phyloP scores from a whole-genome alignment of 1,140 invertebrate species.

The Brachionus rubens region DNA sequence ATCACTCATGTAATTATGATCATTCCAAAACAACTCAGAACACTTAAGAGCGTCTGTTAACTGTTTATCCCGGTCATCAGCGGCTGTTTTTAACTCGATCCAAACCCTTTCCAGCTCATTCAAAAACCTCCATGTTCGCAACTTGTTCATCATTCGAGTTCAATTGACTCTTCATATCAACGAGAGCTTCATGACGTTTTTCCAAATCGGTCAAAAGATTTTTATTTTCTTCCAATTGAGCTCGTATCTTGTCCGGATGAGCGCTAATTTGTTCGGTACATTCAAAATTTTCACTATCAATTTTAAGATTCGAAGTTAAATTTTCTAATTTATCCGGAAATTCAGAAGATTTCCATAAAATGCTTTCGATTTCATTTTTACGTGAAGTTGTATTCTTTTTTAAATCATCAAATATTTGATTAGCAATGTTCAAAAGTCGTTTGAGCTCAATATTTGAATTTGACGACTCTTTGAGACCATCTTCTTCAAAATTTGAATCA shows the following conservation, averaged over 20 bases:
- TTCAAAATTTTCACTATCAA: constrained; percentile 82
- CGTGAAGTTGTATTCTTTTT: neutral
- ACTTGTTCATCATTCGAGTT: neutral
- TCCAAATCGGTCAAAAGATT: constrained; percentile 47
- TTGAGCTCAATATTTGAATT: neutral
- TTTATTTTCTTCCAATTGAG: constrained; percentile 90
- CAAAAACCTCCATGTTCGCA: neutral
- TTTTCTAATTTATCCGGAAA: constrained; percentile 93
- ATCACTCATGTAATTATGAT: constrained; percentile 47
- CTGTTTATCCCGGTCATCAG: neutral
- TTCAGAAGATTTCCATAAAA: constrained; percentile 54
- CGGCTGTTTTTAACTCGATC: neutral
- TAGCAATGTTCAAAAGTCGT: neutral
- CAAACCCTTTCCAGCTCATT: neutral
- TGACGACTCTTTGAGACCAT: neutral
- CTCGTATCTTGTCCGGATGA: constrained; percentile 84
- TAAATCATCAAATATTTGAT: neutral
- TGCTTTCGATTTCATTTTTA: neutral
- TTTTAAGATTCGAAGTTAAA: constrained; percentile 79
- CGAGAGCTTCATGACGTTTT: neutral
- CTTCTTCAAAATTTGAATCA: neutral
- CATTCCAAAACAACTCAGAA: constrained; percentile 22
- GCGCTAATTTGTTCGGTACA: constrained; percentile 87
- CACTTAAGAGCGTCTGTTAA: neutral
- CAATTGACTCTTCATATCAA: neutral